Percentiles rank a stretch among this genome's conserved stretches.
Evolutionary conservation across 2,888 invertebrate species (phyloP).

Genomic region (Deladenus siricidicola): DNA sequence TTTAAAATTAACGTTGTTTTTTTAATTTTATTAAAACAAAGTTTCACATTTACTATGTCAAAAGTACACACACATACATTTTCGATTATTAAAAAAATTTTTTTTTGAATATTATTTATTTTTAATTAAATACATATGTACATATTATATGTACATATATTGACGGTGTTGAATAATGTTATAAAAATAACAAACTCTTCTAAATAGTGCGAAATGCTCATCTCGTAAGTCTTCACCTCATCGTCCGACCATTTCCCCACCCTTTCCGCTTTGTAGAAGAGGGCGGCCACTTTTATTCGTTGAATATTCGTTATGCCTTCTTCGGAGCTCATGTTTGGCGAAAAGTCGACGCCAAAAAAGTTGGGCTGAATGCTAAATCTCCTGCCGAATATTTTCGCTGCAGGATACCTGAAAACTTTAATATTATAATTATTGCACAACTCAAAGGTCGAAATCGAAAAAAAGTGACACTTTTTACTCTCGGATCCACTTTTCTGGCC

Average conservation of each 20-base stretch:
- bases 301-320: constrained; percentile 11
- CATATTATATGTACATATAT: too few species aligned
- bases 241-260: constrained; percentile 43
- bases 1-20: too few species aligned
- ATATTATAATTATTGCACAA: not conserved
- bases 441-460: not conserved
- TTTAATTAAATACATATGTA: too few species aligned
- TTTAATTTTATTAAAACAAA: too few species aligned
- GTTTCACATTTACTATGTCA: too few species aligned
- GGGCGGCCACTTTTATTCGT: constrained; percentile 26
- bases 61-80: too few species aligned
- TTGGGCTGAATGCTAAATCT: constrained; percentile 8
- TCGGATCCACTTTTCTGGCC: too few species aligned
- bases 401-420: not conserved
- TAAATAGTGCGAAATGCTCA: constrained; percentile 42
- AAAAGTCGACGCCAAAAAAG: constrained; percentile 3
- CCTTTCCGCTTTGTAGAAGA: constrained; percentile 42
- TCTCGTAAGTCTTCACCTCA: constrained; percentile 42
- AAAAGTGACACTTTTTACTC: too few species aligned
- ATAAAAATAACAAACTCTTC: constrained; percentile 22
- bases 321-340: not conserved
- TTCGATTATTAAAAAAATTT: too few species aligned
- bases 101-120: too few species aligned
- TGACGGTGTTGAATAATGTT: not conserved
- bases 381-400: not conserved